phyloP scores from a whole-genome alignment of 64 coral and sea anemone genomes.

The Catalaphyllia jardinei region DNA sequence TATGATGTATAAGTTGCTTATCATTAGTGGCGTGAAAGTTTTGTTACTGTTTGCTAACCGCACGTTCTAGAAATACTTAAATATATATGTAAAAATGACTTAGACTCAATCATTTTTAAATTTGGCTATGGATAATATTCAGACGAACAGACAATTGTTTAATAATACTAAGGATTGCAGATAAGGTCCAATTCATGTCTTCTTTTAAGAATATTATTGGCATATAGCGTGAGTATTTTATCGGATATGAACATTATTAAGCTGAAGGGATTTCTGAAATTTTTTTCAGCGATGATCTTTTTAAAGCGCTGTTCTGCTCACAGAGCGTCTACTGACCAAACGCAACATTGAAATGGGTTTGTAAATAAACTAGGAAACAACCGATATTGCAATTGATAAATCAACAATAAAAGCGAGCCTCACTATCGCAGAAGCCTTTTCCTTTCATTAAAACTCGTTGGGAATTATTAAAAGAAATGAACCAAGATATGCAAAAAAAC shows the following conservation, averaged over 20 bases:
- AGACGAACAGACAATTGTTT: background rate
- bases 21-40: background rate
- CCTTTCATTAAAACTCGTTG: too few relatives aligned
- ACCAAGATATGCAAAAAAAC: too few relatives aligned
- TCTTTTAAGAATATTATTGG: background rate
- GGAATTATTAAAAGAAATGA: too few relatives aligned
- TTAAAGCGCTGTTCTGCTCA: too few relatives aligned
- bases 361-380: too few relatives aligned
- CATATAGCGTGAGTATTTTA: background rate
- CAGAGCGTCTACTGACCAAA: too few relatives aligned
- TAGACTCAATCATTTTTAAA: background rate
- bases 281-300: too few relatives aligned
- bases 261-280: background rate
- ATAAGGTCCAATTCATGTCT: background rate
- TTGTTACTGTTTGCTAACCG: background rate
- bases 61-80: background rate
- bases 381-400: too few relatives aligned
- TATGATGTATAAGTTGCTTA: background rate
- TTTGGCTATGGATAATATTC: background rate
- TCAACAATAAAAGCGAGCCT: too few relatives aligned
- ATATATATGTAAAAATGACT: background rate
- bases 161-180: background rate
- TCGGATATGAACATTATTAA: background rate
- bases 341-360: too few relatives aligned
- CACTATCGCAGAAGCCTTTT: too few relatives aligned